Conservation (phyloP, 1,140 invertebrate genomes). For the Cydia pomonella region DNA sequence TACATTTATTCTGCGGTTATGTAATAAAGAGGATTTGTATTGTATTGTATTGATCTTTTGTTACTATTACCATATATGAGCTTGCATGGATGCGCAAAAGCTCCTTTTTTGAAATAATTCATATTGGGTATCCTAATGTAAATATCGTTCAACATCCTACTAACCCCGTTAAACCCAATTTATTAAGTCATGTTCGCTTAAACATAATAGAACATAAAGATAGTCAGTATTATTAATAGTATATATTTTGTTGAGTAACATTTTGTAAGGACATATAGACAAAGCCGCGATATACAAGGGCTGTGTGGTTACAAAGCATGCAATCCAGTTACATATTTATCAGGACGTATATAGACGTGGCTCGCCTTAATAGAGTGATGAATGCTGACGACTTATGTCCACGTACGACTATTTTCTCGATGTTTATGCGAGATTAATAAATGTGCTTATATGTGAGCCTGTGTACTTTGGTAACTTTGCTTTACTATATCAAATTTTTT, state of each 20-base stretch:
- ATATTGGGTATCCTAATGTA: too few relatives aligned
- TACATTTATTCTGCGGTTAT: too few relatives aligned
- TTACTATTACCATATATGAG: too few relatives aligned
- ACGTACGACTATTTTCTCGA: not conserved
- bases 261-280: conserved; percentile 6
- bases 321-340: conserved; percentile 38
- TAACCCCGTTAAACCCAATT: too few relatives aligned
- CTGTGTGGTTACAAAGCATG: conserved; percentile 31
- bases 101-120: too few relatives aligned
- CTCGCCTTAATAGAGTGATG: conserved; percentile 26
- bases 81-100: too few relatives aligned
- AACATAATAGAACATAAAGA: too few relatives aligned
- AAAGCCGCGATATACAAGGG: conserved; percentile 22
- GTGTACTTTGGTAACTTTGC: not conserved
- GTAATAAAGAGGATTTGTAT: too few relatives aligned
- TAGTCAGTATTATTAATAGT: too few relatives aligned
- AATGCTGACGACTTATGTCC: conserved; percentile 6
- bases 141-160: too few relatives aligned
- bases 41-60: too few relatives aligned
- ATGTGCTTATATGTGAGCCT: not conserved
- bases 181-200: too few relatives aligned
- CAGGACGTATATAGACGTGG: conserved; percentile 34
- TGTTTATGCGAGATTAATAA: not conserved
- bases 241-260: not conserved
- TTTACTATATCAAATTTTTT: not conserved